Evolutionary conservation across 1,140 invertebrate species (phyloP).

Genomic region (Drosophila equinoxialis): DNA sequence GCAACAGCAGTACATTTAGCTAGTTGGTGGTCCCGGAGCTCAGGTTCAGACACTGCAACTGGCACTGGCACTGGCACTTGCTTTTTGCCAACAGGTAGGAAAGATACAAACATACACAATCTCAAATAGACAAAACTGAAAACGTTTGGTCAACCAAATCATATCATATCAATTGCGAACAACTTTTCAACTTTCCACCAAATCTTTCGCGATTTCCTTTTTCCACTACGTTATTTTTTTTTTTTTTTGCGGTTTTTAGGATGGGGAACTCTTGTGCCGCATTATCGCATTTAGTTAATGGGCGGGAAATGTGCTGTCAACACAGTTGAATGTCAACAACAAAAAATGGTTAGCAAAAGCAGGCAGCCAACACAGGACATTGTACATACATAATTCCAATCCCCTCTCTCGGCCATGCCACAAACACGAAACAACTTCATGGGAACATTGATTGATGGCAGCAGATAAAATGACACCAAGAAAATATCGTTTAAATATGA

Average conservation of each 20-base stretch:
- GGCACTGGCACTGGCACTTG: slow-evolving; percentile 15
- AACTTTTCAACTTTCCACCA: slow-evolving; percentile 18
- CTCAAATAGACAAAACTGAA: slow-evolving; percentile 8
- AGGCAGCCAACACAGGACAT: slow-evolving; percentile 21
- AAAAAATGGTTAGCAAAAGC: slow-evolving; percentile 3
- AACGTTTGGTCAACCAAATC: slow-evolving; percentile 9
- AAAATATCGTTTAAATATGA: too few species aligned
- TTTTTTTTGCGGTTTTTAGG: slow-evolving; percentile 36
- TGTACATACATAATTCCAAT: slow-evolving; percentile 17
- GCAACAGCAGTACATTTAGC: slow-evolving; percentile 41
- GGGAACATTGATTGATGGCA: too few species aligned
- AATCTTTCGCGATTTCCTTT: slow-evolving; percentile 31
- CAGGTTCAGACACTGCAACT: background rate
- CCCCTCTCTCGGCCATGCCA: slow-evolving; percentile 9
- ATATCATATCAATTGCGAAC: slow-evolving; percentile 48
- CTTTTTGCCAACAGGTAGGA: background rate
- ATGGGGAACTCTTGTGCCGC: slow-evolving; percentile 11
- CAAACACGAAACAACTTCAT: background rate
- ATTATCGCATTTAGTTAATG: slow-evolving; percentile 54
- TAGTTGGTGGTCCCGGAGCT: slow-evolving; percentile 43
- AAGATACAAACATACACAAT: slow-evolving; percentile 18
- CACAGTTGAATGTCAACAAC: slow-evolving; percentile 37
- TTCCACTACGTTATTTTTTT: too few species aligned
- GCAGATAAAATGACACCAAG: too few species aligned
- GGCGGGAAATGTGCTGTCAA: slow-evolving; percentile 62